phyloP scores from a whole-genome alignment of 2,113 vertebrate species.

The Oncorhynchus tshawytscha region DNA sequence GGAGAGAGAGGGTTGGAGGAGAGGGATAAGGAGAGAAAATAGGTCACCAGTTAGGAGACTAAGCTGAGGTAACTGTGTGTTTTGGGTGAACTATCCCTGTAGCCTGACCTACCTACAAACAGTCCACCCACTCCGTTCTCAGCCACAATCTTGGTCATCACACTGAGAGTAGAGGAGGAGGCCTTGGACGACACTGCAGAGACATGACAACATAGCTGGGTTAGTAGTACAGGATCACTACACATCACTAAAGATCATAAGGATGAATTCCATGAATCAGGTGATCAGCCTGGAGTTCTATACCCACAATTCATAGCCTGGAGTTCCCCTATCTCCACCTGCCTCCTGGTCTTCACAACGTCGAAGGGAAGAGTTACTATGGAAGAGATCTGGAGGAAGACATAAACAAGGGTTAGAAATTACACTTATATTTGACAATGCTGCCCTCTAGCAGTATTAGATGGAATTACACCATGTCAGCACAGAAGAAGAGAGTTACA shows the following conservation, averaged over 20 bases:
- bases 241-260: neutral
- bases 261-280: too few species aligned
- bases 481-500: neutral
- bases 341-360: slow-evolving; percentile 89
- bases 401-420: neutral
- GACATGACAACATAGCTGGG: neutral
- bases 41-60: too few species aligned
- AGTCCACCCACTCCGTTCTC: slow-evolving; percentile 80
- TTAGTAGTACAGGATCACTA: neutral
- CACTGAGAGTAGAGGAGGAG: slow-evolving; percentile 70
- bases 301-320: slow-evolving; percentile 78
- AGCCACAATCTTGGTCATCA: slow-evolving; percentile 81
- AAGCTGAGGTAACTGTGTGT: neutral
- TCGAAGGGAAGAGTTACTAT: slow-evolving; percentile 88
- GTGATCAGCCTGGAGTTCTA: slow-evolving; percentile 11
- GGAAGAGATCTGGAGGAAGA: slow-evolving; percentile 79
- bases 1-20: neutral
- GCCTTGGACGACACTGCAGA: slow-evolving; percentile 55
- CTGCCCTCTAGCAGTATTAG: neutral
- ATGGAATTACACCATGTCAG: neutral
- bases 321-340: slow-evolving; percentile 84
- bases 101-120: slow-evolving; percentile 76
- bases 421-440: neutral
- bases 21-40: neutral
- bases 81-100: neutral